Base-by-base conservation (phyloP, 35 echinoderm and acorn worm genomes). In the Ophioderma brevispina region DNA sequence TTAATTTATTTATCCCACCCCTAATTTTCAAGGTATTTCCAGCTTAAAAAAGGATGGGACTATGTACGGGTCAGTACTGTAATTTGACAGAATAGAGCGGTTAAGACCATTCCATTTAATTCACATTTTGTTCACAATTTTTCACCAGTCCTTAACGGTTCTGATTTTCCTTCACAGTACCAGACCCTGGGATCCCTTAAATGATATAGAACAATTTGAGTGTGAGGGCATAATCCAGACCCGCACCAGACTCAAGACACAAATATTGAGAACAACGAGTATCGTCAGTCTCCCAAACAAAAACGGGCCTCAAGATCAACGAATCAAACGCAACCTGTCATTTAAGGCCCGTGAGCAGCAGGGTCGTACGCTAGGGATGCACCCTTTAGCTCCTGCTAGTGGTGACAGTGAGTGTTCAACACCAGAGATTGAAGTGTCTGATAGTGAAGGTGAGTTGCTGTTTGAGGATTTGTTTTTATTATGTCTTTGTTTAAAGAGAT, bases 151-250 rank as follows among this genome's bases (percentile, higher is more conserved):
- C n/a, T n/a, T n/a, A n/a, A n/a, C n/a, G n/a, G n/a, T n/a, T n/a
- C n/a, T n/a, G n/a, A n/a, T 81, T 90, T 21, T 39, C 11, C 70
- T 32, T 85, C 56, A 34, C 75, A 98, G 96, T 52, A 92, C 84
- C 31, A 81, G 96, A 64, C 96, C 96, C 6, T 98, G 96, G 96
- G 96, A 98, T 46, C 75, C 90, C 0, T 85, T 92, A 0, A 94
- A 98, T 81, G 96, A 98, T 80, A 98, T 98, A 18, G 90, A 98
- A 36, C 90, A 98, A 80, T 98, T 93, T 89, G 94, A 99, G 43
- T 39, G 79, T 37, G 86, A 92, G 14, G 97, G 97, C 25, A 81
- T 95, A n/a, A 93, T 99, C 75, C 91, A 93, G 76, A 99, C 97
- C 0, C 81, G 93, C 37, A 99, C 97, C 0, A 86, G 87, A 38